phyloP scores from a whole-genome alignment of 1,140 invertebrate genomes.

The Gyrodactylus salaris region DNA sequence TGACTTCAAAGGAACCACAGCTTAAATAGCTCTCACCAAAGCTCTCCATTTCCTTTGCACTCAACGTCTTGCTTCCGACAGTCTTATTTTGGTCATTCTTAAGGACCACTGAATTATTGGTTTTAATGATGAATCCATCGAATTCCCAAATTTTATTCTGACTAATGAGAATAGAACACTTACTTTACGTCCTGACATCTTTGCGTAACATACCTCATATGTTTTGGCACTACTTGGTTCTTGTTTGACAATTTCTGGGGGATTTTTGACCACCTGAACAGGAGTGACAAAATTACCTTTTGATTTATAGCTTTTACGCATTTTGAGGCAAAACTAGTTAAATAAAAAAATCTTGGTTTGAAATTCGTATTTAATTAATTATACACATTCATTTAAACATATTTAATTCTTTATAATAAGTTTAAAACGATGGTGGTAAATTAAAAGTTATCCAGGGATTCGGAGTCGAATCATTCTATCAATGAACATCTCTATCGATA shows the following conservation, averaged over 20 bases:
- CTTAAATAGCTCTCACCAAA: neutral
- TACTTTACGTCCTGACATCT: neutral
- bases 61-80: neutral
- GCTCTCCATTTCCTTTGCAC: neutral
- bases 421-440: too few species aligned
- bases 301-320: too few species aligned
- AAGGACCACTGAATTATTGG: neutral
- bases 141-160: neutral
- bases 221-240: neutral
- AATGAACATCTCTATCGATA: neutral
- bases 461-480: too few species aligned
- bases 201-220: neutral
- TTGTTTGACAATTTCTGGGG: neutral
- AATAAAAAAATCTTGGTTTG: too few species aligned
- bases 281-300: too few species aligned
- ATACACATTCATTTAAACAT: too few species aligned
- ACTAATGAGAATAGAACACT: neutral
- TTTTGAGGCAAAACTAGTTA: too few species aligned
- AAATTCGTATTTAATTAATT: too few species aligned
- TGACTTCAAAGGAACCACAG: neutral
- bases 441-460: too few species aligned
- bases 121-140: neutral
- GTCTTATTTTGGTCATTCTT: neutral
- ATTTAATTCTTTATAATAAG: too few species aligned
- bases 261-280: too few species aligned